Conservation (phyloP, 1,140 invertebrate genomes). For the Leptonema lineaticorne region DNA sequence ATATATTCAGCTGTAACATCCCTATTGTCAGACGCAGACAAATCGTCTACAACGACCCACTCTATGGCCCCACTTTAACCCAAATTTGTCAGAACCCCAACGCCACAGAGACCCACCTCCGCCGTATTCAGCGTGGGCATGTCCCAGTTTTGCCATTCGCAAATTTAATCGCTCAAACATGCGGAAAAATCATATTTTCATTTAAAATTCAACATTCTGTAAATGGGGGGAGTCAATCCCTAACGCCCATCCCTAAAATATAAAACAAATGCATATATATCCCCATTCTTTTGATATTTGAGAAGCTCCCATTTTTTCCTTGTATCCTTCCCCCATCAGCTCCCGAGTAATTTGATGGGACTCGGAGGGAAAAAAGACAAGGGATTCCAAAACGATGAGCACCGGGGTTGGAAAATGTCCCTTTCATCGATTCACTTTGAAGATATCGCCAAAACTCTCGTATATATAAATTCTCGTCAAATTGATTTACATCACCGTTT, state of each 20-base stretch:
- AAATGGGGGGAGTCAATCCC: no score
- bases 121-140: no score
- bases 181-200: no score
- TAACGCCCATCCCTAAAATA: no score
- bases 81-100: slow-evolving; percentile 25
- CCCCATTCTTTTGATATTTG: slow-evolving; percentile 1
- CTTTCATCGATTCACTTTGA: not conserved
- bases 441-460: no score
- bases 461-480: no score
- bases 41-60: slow-evolving; percentile 34
- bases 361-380: slow-evolving; percentile 1
- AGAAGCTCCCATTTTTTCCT: slow-evolving; percentile 13
- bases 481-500: no score
- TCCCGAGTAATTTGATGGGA: slow-evolving; percentile 25
- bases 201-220: no score
- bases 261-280: no score
- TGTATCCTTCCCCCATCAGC: no score
- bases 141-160: no score
- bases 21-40: slow-evolving; percentile 24
- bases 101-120: not conserved
- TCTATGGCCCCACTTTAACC: slow-evolving; percentile 34
- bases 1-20: slow-evolving; percentile 3
- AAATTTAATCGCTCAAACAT: no score
- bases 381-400: not conserved
- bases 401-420: not conserved